phyloP scores from a whole-genome alignment of 2,797 vertebrate species.

The Momotus momota region DNA sequence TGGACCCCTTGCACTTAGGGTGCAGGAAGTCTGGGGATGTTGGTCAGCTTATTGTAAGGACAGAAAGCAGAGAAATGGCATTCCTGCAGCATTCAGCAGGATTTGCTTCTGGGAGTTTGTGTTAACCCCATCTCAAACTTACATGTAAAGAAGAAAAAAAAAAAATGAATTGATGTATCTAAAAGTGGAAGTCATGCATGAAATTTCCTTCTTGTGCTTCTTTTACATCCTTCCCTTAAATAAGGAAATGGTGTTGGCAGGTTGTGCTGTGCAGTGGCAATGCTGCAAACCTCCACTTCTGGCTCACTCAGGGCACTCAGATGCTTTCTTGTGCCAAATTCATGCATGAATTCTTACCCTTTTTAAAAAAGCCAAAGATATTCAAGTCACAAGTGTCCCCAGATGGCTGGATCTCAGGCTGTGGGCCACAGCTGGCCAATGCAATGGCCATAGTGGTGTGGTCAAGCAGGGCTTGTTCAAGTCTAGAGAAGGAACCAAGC shows the following conservation, averaged over 20 bases:
- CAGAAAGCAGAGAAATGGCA: not conserved
- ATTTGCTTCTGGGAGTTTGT: not conserved
- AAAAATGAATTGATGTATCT: not conserved
- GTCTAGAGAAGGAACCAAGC: not conserved
- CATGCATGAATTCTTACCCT: not conserved
- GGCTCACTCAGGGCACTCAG: not conserved
- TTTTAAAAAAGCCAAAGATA: not conserved
- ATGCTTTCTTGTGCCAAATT: not conserved
- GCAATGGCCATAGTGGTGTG: not conserved
- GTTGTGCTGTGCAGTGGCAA: not conserved
- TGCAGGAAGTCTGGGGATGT: not conserved
- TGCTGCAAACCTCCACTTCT: not conserved
- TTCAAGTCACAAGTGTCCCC: not conserved
- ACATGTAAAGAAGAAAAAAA: not conserved
- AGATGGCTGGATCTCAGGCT: not conserved
- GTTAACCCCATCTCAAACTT: not conserved
- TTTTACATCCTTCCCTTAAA: not conserved
- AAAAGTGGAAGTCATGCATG: not conserved
- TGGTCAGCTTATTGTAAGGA: not conserved
- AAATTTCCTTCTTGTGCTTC: not conserved
- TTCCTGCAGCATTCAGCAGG: not conserved
- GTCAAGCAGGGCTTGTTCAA: not conserved
- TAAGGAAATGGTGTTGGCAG: not conserved
- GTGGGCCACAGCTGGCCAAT: not conserved
- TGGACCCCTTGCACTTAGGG: not conserved